These are phyloP conservation scores for Silurus aristotelis DNA, from an alignment of 2,797 vertebrate genomes.

Conservation along the genomic window DNA sequence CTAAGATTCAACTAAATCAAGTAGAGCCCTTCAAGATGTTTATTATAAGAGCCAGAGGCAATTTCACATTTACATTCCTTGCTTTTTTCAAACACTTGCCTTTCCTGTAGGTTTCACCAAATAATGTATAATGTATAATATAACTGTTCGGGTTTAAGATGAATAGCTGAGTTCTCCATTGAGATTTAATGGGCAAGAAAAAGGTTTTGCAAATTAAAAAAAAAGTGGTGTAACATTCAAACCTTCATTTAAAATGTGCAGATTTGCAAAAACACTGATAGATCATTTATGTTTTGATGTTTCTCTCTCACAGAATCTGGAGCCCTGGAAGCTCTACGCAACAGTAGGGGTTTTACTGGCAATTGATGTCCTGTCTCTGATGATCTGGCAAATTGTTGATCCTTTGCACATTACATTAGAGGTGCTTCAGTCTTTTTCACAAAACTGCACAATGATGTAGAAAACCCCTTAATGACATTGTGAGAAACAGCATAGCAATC, in stretches of 20 bases:
- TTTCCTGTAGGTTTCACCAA: no score
- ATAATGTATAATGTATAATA: background rate
- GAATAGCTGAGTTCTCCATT: no score
- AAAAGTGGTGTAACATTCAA: background rate
- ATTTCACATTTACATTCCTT: background rate
- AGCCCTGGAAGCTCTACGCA: conserved; percentile 93
- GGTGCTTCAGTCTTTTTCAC: conserved; percentile 68
- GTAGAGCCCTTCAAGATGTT: background rate
- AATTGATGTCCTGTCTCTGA: conserved; percentile 84
- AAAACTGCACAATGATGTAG: background rate
- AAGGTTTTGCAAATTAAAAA: no score
- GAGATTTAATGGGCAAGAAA: no score
- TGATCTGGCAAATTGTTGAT: conserved; percentile 92
- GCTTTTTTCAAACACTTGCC: background rate
- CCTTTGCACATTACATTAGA: conserved; percentile 88
- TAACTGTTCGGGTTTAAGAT: background rate
- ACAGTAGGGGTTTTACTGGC: conserved; percentile 88
- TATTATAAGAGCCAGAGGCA: background rate
- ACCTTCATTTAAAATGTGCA: background rate
- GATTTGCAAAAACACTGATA: background rate
- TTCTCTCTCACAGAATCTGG: conserved; percentile 78
- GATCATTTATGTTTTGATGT: background rate
- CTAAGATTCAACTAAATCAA: background rate
- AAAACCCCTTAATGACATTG: background rate
- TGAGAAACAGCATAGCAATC: background rate